Evolutionary conservation across 2,888 invertebrate species (phyloP), one percentile per base, ranked within the genome.

Genomic region (Drosophila infuscata): DNA sequence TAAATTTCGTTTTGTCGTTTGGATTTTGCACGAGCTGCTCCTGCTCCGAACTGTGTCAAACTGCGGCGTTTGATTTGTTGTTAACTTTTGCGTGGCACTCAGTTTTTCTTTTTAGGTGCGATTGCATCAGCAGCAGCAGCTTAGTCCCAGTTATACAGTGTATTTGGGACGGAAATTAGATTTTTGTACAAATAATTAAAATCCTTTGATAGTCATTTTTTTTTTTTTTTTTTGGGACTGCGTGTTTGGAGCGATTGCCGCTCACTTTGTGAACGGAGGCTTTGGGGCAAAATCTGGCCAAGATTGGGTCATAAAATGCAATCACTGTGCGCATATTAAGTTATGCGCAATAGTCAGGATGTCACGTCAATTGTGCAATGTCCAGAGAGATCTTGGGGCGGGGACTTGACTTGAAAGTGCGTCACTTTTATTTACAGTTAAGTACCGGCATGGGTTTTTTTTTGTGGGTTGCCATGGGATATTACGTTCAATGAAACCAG

Each of bases 181-280:
- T 89, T 89, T 89, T 72, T 71, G 79, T 57, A 63, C 51, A 76
- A 83, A 77, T 89, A 86, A 86, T 86, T 88, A 86, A 89, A 89
- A 88, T 89, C 89, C 89, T 84, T 72, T 63, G 66, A 59, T 52
- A 62, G 65, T 46, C 36, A 20, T n/a, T n/a, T n/a, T n/a, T n/a
- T n/a, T 32, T 33, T 36, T 29, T 36, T 30, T 29, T 20, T 59
- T 36, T 36, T 60, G 35, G 54, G 36, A 38, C 36, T 73, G 73
- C 73, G 61, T 61, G 70, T 30, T 30, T 51, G 17, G 20, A 20
- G 64, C 52, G 52, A 59, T 52, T 56, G 61, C 75, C 86, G 76
- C 83, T 81, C 74, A 83, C 77, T 84, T 87, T 75, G 38, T 38
- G 25, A 32, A 25, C 49, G 51, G 41, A 20, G 72, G 68, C 83